phyloP scores from a whole-genome alignment of 1,140 invertebrate genomes.

The Drosophila tristis region DNA sequence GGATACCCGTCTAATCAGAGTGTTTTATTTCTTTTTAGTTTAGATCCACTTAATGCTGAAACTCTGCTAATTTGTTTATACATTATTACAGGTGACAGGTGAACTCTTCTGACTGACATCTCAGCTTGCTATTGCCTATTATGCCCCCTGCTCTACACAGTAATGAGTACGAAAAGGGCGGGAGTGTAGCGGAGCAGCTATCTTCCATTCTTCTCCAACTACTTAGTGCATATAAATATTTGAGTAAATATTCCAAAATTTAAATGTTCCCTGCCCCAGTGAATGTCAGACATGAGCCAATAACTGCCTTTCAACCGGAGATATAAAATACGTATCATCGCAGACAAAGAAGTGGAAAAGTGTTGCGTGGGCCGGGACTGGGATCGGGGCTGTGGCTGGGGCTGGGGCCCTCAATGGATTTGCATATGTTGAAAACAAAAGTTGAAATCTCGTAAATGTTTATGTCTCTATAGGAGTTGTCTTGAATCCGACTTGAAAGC shows the following conservation, averaged over 20 bases:
- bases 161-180: too few species aligned
- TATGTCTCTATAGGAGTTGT: background rate
- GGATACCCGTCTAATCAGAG: background rate
- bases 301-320: background rate
- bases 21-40: background rate
- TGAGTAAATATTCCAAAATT: slow-evolving; percentile 51
- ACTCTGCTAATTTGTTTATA: too few species aligned
- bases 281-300: slow-evolving; percentile 25
- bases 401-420: slow-evolving; percentile 23
- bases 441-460: slow-evolving; percentile 17
- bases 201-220: slow-evolving; percentile 11
- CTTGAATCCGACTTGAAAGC: background rate
- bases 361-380: slow-evolving; percentile 1
- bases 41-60: too few species aligned
- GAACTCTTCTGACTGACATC: too few species aligned
- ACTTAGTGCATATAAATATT: slow-evolving; percentile 55
- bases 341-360: background rate
- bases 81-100: too few species aligned
- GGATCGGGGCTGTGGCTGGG: background rate
- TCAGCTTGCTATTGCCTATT: too few species aligned
- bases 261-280: slow-evolving; percentile 27
- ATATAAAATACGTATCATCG: slow-evolving; percentile 1
- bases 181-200: background rate
- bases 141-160: too few species aligned
- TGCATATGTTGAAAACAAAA: slow-evolving; percentile 48